These are phyloP conservation scores for Gryon sp. DNA, from an alignment of 1,140 invertebrate genomes.

Conservation along the genomic window DNA sequence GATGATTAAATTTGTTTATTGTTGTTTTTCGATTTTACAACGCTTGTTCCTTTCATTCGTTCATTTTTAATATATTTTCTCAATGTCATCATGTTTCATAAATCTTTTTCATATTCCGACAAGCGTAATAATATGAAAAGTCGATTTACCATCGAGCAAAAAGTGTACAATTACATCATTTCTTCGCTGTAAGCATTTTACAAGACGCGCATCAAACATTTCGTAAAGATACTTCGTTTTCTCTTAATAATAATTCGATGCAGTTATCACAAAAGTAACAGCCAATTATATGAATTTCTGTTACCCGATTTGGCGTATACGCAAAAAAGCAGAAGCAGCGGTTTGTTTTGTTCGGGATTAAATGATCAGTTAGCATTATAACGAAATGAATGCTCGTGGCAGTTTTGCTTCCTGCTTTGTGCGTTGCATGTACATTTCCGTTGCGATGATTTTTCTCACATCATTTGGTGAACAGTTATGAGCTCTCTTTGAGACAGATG, in stretches of 20 bases:
- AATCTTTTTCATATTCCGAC: conserved; percentile 10
- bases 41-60: too few species aligned
- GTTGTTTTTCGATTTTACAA: too few species aligned
- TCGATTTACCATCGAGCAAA: too few species aligned
- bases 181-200: not conserved
- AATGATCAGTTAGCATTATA: conserved; percentile 36
- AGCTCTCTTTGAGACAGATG: conserved; percentile 58
- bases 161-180: too few species aligned
- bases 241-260: not conserved
- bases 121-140: conserved; percentile 13
- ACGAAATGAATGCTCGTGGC: conserved; percentile 37
- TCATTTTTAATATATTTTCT: too few species aligned
- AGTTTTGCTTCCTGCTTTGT: conserved; percentile 41
- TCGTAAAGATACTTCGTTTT: not conserved
- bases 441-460: conserved; percentile 44
- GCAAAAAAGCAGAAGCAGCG: conserved; percentile 1
- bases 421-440: conserved; percentile 38
- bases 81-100: too few species aligned
- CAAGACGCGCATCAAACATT: not conserved
- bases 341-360: conserved; percentile 12
- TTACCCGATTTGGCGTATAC: conserved; percentile 24
- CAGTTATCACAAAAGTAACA: conserved; percentile 1
- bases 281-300: conserved; percentile 30
- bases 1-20: too few species aligned
- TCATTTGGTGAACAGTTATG: conserved; percentile 59